A percentile compares a stretch with the other conserved stretches of the same genome.
Conservation (phyloP, 30 jellyfish, hydroid and myxozoan species). For the Mastigias papua region DNA sequence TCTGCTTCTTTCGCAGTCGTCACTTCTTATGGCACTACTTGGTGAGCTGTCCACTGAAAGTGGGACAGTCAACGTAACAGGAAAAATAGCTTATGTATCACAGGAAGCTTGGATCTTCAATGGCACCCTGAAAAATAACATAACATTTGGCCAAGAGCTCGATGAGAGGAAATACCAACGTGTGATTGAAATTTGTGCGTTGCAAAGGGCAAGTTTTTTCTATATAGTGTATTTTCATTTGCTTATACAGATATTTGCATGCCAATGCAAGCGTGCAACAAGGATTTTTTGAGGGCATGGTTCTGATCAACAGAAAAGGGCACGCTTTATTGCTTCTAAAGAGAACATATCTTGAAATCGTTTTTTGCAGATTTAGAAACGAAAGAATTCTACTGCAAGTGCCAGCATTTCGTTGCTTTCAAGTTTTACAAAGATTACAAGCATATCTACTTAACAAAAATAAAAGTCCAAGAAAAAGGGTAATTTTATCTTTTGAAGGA, state of each 20-base stretch:
- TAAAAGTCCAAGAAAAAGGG: too few species aligned
- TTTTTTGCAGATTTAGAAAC: too few species aligned
- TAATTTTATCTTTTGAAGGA: too few species aligned
- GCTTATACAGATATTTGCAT: not conserved
- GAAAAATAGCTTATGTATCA: constrained; percentile 78
- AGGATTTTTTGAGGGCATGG: too few species aligned
- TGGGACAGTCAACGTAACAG: constrained; percentile 63
- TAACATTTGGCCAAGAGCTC: constrained; percentile 85
- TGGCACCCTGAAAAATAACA: constrained; percentile 80
- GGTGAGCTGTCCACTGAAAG: constrained; percentile 69
- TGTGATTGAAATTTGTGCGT: constrained; percentile 83
- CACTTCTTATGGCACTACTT: constrained; percentile 82
- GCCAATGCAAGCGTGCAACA: too few species aligned
- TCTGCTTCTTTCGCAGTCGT: constrained; percentile 50
- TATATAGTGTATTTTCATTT: not conserved
- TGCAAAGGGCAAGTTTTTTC: constrained; percentile 58
- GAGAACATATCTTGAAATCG: too few species aligned
- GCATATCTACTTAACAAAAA: too few species aligned
- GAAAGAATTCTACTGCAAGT: too few species aligned
- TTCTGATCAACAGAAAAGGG: too few species aligned
- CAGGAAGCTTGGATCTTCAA: constrained; percentile 92
- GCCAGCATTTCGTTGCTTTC: too few species aligned
- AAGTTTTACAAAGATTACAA: too few species aligned
- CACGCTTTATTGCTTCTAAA: too few species aligned
- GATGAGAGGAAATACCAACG: constrained; percentile 66